These are phyloP conservation scores for Drosophila repleta DNA, from an alignment of 1,140 invertebrate genomes.

Conservation along the genomic window DNA sequence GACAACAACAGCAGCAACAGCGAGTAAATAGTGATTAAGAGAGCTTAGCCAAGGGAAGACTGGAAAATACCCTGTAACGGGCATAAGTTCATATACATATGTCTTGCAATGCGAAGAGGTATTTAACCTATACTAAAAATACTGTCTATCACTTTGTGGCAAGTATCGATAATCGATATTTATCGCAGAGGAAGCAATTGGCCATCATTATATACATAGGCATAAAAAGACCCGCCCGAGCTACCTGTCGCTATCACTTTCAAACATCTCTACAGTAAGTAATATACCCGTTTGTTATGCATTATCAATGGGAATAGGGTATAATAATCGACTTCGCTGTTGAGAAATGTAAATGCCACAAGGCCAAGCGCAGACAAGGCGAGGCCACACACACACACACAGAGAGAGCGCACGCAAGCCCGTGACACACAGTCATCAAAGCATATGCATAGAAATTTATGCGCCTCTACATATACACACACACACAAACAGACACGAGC, in stretches of 20 bases:
- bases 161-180: no score
- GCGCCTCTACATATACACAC: conserved; percentile 19
- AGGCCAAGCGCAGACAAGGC: conserved; percentile 81
- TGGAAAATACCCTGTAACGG: background rate
- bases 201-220: background rate
- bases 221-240: background rate
- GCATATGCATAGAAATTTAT: conserved; percentile 43
- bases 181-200: no score
- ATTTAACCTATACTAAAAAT: no score
- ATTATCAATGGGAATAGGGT: background rate
- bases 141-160: no score
- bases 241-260: no score
- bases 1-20: conserved; percentile 26
- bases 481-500: conserved; percentile 12
- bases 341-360: conserved; percentile 82
- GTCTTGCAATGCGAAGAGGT: no score
- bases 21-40: background rate
- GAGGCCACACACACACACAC: conserved; percentile 63
- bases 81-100: no score
- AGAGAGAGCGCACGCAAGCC: conserved; percentile 61
- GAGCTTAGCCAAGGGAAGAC: background rate
- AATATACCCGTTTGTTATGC: conserved; percentile 5
- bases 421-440: conserved; percentile 69
- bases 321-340: conserved; percentile 53
- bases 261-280: conserved; percentile 13